These are phyloP conservation scores for Cephus runcator DNA, from an alignment of 2,888 invertebrate genomes.

Conservation along the genomic window DNA sequence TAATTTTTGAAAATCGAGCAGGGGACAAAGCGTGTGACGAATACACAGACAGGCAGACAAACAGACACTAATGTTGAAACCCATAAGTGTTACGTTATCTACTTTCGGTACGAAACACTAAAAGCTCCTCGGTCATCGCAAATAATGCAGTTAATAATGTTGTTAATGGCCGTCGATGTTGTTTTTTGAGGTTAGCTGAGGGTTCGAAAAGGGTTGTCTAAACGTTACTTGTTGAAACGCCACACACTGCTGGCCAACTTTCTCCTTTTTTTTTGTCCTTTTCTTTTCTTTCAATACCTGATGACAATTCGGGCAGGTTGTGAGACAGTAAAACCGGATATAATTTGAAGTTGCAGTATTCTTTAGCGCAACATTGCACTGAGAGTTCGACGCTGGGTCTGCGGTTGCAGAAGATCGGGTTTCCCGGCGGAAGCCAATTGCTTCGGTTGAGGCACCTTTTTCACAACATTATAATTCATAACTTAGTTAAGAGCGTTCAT, in stretches of 20 bases:
- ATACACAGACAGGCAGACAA: no score
- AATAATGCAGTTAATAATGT: conserved; percentile 29
- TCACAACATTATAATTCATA: conserved; percentile 53
- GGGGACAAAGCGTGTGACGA: no score
- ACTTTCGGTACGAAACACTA: no score
- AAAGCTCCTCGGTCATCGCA: conserved; percentile 11
- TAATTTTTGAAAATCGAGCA: no score
- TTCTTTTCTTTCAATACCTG: conserved; percentile 62
- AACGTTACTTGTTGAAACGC: conserved; percentile 40
- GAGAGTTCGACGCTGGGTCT: conserved; percentile 59
- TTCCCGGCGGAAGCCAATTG: conserved; percentile 73
- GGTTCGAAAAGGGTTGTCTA: background rate
- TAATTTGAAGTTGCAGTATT: conserved; percentile 71
- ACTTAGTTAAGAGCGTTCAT: background rate
- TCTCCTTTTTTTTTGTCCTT: conserved; percentile 35
- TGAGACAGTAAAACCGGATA: conserved; percentile 61
- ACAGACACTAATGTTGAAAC: no score
- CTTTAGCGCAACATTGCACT: conserved; percentile 68
- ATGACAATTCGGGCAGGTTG: conserved; percentile 64
- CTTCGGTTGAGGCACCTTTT: conserved; percentile 69
- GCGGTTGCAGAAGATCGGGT: conserved; percentile 67
- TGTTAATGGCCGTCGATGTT: conserved; percentile 24
- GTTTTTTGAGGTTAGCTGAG: conserved; percentile 17
- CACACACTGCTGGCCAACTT: conserved; percentile 66
- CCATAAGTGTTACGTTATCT: no score